Conservation (phyloP, 2,888 invertebrate genomes). For the Dilophus febrilis region DNA sequence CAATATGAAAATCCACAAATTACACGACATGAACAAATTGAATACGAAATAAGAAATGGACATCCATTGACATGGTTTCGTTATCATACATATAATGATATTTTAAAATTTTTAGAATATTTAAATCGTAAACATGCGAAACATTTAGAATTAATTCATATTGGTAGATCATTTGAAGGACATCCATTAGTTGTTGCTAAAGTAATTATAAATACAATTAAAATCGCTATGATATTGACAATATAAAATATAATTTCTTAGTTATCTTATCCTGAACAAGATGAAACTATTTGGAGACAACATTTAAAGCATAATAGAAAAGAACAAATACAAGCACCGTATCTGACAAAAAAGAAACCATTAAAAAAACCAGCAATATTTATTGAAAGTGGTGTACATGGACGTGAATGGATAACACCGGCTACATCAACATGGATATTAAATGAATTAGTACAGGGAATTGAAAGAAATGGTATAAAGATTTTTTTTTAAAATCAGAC, state of each 20-base stretch:
- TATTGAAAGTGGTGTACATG: slow-evolving; percentile 64
- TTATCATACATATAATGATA: slow-evolving; percentile 54
- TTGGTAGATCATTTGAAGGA: slow-evolving; percentile 57
- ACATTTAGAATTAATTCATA: slow-evolving; percentile 45
- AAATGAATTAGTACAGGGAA: slow-evolving; percentile 45
- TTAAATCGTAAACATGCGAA: slow-evolving; percentile 46
- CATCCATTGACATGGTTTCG: slow-evolving; percentile 54
- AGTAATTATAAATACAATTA: slow-evolving; percentile 31
- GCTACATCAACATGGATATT: slow-evolving; percentile 59
- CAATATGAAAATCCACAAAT: slow-evolving; percentile 47
- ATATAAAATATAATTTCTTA: slow-evolving; percentile 11
- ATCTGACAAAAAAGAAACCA: slow-evolving; percentile 27
- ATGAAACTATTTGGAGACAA: no score
- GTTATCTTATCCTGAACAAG: no score
- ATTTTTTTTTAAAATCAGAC: slow-evolving; percentile 1
- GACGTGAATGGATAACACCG: slow-evolving; percentile 65
- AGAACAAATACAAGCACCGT: not conserved
- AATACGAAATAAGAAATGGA: slow-evolving; percentile 37
- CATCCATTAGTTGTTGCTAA: slow-evolving; percentile 52
- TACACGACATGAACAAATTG: slow-evolving; percentile 40
- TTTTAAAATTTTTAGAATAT: slow-evolving; percentile 48
- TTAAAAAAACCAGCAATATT: slow-evolving; percentile 56
- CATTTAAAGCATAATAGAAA: not conserved
- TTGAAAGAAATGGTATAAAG: slow-evolving; percentile 34
- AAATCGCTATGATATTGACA: slow-evolving; percentile 14